Percentiles rank a stretch among this genome's conserved stretches.
Evolutionary conservation across 2,113 vertebrate genomes (phyloP).

Genomic region (Isichthys henryi): DNA sequence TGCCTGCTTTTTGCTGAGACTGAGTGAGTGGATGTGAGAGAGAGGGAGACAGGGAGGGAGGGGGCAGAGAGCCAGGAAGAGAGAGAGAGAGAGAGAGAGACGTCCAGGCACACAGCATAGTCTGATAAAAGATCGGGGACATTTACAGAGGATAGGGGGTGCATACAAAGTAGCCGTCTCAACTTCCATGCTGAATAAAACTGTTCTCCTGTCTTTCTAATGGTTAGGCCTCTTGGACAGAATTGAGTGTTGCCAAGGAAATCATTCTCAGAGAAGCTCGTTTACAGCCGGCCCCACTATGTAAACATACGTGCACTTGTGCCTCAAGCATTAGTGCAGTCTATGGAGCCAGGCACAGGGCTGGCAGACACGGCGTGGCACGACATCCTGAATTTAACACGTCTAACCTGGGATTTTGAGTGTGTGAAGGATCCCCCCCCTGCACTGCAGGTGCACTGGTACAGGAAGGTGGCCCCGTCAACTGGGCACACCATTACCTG

Average conservation of each 20-base stretch:
- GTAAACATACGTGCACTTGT: slow-evolving; percentile 7
- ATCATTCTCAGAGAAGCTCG: slow-evolving; percentile 22
- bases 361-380: not conserved
- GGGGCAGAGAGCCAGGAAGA: slow-evolving; percentile 8
- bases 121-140: slow-evolving; percentile 34
- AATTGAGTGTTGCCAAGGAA: slow-evolving; percentile 31
- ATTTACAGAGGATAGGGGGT: slow-evolving; percentile 34
- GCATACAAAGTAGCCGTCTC: slow-evolving; percentile 37
- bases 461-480: not conserved
- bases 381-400: not conserved
- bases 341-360: not conserved
- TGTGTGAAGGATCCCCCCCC: not conserved
- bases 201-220: slow-evolving; percentile 26
- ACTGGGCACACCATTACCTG: not conserved
- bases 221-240: slow-evolving; percentile 15
- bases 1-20: slow-evolving; percentile 11
- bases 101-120: slow-evolving; percentile 27
- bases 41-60: not conserved
- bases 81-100: slow-evolving; percentile 10
- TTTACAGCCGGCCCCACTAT: slow-evolving; percentile 20
- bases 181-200: slow-evolving; percentile 24
- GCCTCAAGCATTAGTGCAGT: not conserved
- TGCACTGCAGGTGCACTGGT: not conserved
- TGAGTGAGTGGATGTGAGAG: not conserved
- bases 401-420: not conserved